A percentile compares a stretch with the other conserved stretches of the same genome.
phyloP scores from a whole-genome alignment of 1,140 invertebrate species.

The Xylocopa sonorina region DNA sequence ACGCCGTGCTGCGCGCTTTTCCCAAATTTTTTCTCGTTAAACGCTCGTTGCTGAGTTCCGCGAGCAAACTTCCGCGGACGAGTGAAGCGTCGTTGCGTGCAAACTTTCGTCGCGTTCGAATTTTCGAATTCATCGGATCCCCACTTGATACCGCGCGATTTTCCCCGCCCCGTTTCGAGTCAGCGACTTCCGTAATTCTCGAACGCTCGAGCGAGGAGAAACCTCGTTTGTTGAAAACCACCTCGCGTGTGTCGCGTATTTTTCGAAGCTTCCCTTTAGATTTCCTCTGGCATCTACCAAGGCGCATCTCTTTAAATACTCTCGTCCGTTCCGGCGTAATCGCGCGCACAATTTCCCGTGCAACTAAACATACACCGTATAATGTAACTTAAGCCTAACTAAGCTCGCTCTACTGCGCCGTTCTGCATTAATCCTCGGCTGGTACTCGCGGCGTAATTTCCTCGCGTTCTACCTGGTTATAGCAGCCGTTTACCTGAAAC shows the following conservation, averaged over 20 bases:
- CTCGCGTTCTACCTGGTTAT: neutral
- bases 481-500: slow-evolving; percentile 2
- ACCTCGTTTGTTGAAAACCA: too few species aligned
- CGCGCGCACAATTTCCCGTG: neutral
- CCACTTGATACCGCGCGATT: neutral
- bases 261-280: neutral
- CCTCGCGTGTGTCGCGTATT: neutral
- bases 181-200: too few species aligned
- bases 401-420: slow-evolving; percentile 10
- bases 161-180: too few species aligned
- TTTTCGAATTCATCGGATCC: neutral
- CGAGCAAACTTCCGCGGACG: neutral
- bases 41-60: too few species aligned
- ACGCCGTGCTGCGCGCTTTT: too few species aligned
- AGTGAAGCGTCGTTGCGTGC: too few species aligned
- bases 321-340: slow-evolving; percentile 17
- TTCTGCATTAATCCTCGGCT: slow-evolving; percentile 23
- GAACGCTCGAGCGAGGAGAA: too few species aligned
- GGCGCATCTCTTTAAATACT: neutral
- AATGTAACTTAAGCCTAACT: slow-evolving; percentile 33
- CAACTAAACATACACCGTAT: slow-evolving; percentile 16
- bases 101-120: too few species aligned
- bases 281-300: neutral
- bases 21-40: slow-evolving; percentile 16
- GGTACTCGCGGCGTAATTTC: neutral